A percentile compares a stretch with the other conserved stretches of the same genome.
phyloP scores from a whole-genome alignment of 2,888 invertebrate genomes.

The Anarsia innoxiella region DNA sequence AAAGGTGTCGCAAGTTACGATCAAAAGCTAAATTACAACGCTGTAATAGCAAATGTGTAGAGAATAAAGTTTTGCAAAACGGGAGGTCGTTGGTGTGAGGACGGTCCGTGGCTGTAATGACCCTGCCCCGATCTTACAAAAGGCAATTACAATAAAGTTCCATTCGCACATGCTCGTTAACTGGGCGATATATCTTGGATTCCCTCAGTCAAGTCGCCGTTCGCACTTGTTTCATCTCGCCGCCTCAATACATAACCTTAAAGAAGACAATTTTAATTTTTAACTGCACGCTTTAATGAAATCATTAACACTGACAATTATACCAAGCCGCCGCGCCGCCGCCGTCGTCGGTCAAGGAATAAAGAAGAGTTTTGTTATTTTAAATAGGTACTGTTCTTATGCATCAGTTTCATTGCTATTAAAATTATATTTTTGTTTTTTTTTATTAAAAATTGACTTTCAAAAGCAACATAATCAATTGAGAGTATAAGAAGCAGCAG shows the following conservation, averaged over 20 bases:
- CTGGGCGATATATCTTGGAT: slow-evolving; percentile 69
- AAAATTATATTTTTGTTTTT: too few species aligned
- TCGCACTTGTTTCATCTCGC: slow-evolving; percentile 52
- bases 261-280: slow-evolving; percentile 14
- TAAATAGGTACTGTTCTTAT: too few species aligned
- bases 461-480: too few species aligned
- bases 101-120: slow-evolving; percentile 55
- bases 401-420: too few species aligned
- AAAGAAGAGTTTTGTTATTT: too few species aligned
- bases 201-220: slow-evolving; percentile 52
- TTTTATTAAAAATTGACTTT: too few species aligned
- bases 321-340: too few species aligned
- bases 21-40: slow-evolving; percentile 10
- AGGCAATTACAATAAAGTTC: slow-evolving; percentile 75
- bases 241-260: slow-evolving; percentile 18
- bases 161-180: slow-evolving; percentile 74
- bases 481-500: slow-evolving; percentile 2
- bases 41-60: slow-evolving; percentile 34
- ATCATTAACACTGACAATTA: too few species aligned
- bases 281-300: slow-evolving; percentile 9
- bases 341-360: too few species aligned
- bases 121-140: slow-evolving; percentile 72
- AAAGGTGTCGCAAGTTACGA: slow-evolving; percentile 7
- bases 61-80: slow-evolving; percentile 58
- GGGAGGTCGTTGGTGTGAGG: slow-evolving; percentile 56